Base-by-base conservation (phyloP, 2,113 vertebrate genomes). In the Lathamus discolor region DNA sequence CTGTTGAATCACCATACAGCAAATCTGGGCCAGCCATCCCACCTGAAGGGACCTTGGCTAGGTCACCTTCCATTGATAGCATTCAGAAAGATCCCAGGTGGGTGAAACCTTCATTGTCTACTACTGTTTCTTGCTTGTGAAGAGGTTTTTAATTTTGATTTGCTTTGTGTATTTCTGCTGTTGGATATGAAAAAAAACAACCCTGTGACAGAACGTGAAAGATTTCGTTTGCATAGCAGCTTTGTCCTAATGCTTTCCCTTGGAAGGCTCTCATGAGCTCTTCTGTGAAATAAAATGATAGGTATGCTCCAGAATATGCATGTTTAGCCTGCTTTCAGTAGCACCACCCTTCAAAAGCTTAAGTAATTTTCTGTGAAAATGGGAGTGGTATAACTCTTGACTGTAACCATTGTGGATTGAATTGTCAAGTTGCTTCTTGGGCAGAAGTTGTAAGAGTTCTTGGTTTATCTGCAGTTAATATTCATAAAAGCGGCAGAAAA, bases 71-170 rank as follows among this genome's bases (percentile, higher is more conserved):
- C 93, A 99, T 99, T 92, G 99, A 99, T 98, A 99, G 99, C 92
- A 99, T 99, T 96, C 99, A 99, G 98, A 99, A 99, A 98, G 99
- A 99, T 97, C 99, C 99, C 97, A 99, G 99, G 99, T 99, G 98
- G 98, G 99, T 98, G 83, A 93, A 94, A 92, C 23, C 52, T 95
- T 97, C 85, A 24, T 95, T 97, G 73, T 87, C 76, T 91, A 64
- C 54, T 54, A 14, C 57, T 59, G 22, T 92, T 93, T 91, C 66
- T 86, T 41, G 90, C 37, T 93, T 4, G 10, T 33, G 48, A 46
- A 10, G 83, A 68, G 74, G 51, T 48, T 94, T 49, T 46, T 44
- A 16, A 43, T 67, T 48, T 25, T 3, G 1, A 22, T 84, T 83
- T 70, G n/a, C 19, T 76, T 68, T 43, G 46, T 28, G 20, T 69